Base-by-base conservation (phyloP, 2,888 invertebrate genomes). In the Parthenolecanium corni region DNA sequence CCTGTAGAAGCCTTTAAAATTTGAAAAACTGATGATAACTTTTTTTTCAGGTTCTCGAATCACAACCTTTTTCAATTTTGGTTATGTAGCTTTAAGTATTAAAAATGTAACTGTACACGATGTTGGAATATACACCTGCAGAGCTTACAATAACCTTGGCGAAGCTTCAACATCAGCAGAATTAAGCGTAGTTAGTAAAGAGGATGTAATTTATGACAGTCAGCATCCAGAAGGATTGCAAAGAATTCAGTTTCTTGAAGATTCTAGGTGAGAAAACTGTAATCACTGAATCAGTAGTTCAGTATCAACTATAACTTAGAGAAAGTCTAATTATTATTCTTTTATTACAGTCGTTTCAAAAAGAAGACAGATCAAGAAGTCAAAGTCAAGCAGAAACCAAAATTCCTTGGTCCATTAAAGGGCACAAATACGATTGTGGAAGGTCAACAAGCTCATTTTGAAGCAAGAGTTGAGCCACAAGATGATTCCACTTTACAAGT, bases 361-460 rank as follows among this genome's bases (percentile, higher is more conserved):
- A 83, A 82, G 67, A 79, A 75, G 66, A 71, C 77, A 56, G 83
- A 85, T 70, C 89, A 89, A 74, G 85, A 85, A 71, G 81, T 82
- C 0, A 80, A 77, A 70, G 79, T 89, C 2, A 86, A 82, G 2
- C 86, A 87, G 72, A 85, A 86, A 69, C 93, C 93, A 44, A 81
- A 87, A 70, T 93, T 93, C 76, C 79, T 91, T 69, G 90, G 90
- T 67, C 89, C 88, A 64, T 76, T 93, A 62, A 91, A 91, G 74
- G 91, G 91, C 52, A 92, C 91, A n/a, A 91, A 87, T 70, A 90
- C 88, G 72, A 90, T 93, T 70, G 82, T 89, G 21, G 94, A 95
- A 77, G 90, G 91, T 1, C 93, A 94, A 77, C 81, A 89, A 52
- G 92, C 93, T 67, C 94, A 95, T 71, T 92, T 95, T 72, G 95